Evolutionary conservation across 1,140 invertebrate genomes (phyloP).

Genomic region (Carcinoscorpius rotundicauda): DNA sequence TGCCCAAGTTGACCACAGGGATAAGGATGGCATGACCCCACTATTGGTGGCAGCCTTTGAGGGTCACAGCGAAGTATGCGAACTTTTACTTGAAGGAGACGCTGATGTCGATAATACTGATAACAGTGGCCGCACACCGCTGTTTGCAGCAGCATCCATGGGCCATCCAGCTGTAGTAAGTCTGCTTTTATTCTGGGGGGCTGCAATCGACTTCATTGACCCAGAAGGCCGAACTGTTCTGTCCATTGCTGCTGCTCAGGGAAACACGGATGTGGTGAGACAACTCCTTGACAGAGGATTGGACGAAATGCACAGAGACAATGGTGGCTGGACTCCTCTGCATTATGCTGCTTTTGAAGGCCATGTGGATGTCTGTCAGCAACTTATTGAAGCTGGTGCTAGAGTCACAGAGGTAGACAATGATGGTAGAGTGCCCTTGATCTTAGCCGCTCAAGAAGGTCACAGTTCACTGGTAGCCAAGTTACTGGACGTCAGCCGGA

Average conservation of each 20-base stretch:
- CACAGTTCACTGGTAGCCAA: conserved; percentile 55
- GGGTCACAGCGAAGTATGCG: conserved; percentile 67
- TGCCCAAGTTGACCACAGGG: conserved; percentile 76
- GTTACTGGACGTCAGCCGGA: conserved; percentile 56
- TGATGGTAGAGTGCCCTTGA: conserved; percentile 80
- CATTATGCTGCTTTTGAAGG: conserved; percentile 71
- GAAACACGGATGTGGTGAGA: conserved; percentile 64
- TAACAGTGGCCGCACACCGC: conserved; percentile 57
- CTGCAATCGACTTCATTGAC: conserved; percentile 78
- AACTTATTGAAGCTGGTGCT: conserved; percentile 78
- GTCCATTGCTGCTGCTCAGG: conserved; percentile 71
- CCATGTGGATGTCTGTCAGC: conserved; percentile 73
- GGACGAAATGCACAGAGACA: conserved; percentile 73
- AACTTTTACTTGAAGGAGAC: conserved; percentile 67
- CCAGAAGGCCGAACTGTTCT: conserved; percentile 73
- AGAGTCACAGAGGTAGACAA: conserved; percentile 84
- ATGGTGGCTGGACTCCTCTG: conserved; percentile 72
- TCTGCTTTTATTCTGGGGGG: conserved; percentile 72
- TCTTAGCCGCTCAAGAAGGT: conserved; percentile 80
- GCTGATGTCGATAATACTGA: conserved; percentile 77
- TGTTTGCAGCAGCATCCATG: conserved; percentile 70
- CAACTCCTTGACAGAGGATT: conserved; percentile 76
- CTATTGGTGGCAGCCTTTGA: conserved; percentile 88
- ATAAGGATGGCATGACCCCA: conserved; percentile 85
- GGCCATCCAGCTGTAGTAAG: conserved; percentile 68